These are phyloP conservation scores for Wiebesia pumilae DNA, from an alignment of 1,140 invertebrate genomes.

Conservation along the genomic window DNA sequence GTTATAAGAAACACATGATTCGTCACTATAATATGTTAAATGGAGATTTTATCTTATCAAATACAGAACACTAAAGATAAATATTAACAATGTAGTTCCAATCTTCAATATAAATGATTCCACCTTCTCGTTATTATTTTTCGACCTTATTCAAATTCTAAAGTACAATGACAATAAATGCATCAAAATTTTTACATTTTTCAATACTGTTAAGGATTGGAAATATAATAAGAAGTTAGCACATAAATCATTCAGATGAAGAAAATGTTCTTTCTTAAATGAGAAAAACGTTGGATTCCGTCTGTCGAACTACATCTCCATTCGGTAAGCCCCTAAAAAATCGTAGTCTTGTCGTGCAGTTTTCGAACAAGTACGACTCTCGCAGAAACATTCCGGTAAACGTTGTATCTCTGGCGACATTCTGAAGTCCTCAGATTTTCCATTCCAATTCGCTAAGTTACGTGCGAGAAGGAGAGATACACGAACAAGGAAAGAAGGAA, in stretches of 20 bases:
- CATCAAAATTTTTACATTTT: conserved; percentile 11
- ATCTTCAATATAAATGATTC: conserved; percentile 24
- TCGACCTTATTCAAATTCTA: not conserved
- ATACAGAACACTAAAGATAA: not conserved
- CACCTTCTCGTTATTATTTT: not conserved
- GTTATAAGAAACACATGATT: not conserved
- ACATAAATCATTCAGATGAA: conserved; percentile 17
- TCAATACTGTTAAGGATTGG: conserved; percentile 9
- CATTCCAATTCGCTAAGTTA: not conserved
- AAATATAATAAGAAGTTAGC: not conserved
- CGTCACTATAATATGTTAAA: conserved; percentile 4
- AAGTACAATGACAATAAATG: conserved; percentile 20
- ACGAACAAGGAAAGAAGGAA: too few species aligned
- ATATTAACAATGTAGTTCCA: conserved; percentile 9
- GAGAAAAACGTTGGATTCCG: not conserved
- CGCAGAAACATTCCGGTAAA: not conserved
- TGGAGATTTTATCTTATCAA: conserved; percentile 22
- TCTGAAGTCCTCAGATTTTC: not conserved
- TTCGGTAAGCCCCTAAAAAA: not conserved
- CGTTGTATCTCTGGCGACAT: not conserved
- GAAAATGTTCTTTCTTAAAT: not conserved
- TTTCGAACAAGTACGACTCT: conserved; percentile 8
- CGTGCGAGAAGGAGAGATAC: not conserved
- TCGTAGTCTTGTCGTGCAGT: conserved; percentile 2
- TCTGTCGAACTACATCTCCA: conserved; percentile 21